These are phyloP conservation scores for Helicolenus hilgendorfi DNA, from an alignment of 2,797 vertebrate species.

Conservation along the genomic window DNA sequence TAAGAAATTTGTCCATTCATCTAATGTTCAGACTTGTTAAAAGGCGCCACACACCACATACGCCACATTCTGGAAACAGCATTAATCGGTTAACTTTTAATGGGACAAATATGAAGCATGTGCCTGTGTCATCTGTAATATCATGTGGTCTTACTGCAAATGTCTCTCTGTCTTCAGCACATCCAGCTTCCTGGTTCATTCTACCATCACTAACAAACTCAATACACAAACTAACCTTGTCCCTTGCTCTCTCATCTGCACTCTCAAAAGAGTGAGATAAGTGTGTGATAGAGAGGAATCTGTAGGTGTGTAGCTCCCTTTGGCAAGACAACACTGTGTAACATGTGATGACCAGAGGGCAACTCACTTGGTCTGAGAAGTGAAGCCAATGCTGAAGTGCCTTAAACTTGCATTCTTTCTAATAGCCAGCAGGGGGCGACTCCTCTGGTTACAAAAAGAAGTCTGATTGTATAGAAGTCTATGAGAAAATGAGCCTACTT, in stretches of 20 bases:
- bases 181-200: neutral
- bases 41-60: neutral
- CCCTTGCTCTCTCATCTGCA: neutral
- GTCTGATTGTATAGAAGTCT: too few species aligned
- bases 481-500: too few species aligned
- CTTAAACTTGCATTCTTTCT: too few species aligned
- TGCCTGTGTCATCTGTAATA: slow-evolving; percentile 37
- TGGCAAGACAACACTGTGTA: neutral
- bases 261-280: neutral
- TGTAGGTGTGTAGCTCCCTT: neutral
- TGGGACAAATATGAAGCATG: slow-evolving; percentile 54
- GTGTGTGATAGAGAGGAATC: neutral
- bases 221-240: neutral
- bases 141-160: slow-evolving; percentile 5
- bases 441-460: rapidly evolving
- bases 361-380: too few species aligned
- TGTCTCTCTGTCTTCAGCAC: neutral
- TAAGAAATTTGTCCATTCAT: neutral
- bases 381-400: too few species aligned
- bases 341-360: too few species aligned
- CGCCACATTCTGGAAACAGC: neutral
- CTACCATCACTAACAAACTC: slow-evolving; percentile 6
- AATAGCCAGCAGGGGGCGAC: too few species aligned
- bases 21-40: slow-evolving; percentile 6
- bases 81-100: slow-evolving; percentile 31